Conservation (phyloP, 2,113 vertebrate genomes). For the Semicossyphus pulcher region DNA sequence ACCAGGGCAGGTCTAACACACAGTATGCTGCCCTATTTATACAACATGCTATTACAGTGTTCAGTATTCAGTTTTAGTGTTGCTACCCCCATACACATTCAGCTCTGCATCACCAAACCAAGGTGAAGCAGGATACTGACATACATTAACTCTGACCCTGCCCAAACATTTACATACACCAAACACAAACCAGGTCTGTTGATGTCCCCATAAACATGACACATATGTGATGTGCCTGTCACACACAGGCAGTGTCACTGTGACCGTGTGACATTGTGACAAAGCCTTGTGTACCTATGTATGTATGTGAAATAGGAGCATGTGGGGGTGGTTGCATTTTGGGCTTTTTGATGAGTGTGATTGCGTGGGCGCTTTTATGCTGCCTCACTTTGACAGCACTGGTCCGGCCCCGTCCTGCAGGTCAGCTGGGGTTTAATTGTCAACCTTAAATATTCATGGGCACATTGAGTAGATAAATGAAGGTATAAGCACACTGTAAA, state of each 20-base stretch:
- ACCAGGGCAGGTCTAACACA: not conserved
- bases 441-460: constrained; percentile 85
- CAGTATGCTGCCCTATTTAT: constrained; percentile 1
- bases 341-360: constrained; percentile 37
- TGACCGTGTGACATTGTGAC: constrained; percentile 63
- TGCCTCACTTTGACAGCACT: constrained; percentile 63
- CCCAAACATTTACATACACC: constrained; percentile 73
- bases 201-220: constrained; percentile 71
- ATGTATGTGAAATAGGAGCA: not conserved
- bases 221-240: constrained; percentile 67
- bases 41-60: constrained; percentile 7
- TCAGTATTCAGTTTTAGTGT: constrained; percentile 28
- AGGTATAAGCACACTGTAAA: constrained; percentile 85
- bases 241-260: constrained; percentile 47
- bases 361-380: constrained; percentile 51
- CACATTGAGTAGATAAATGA: constrained; percentile 84
- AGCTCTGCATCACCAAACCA: constrained; percentile 51
- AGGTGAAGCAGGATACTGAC: constrained; percentile 69
- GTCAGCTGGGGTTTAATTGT: constrained; percentile 85
- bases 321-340: constrained; percentile 26
- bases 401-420: constrained; percentile 64
- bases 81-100: constrained; percentile 20
- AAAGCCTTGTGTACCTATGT: constrained; percentile 38
- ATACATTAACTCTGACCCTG: constrained; percentile 73
- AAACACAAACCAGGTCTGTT: constrained; percentile 62